Evolutionary conservation across 2,113 vertebrate genomes (phyloP), one percentile per base, ranked within the genome.

Genomic region (Lophius piscatorius): DNA sequence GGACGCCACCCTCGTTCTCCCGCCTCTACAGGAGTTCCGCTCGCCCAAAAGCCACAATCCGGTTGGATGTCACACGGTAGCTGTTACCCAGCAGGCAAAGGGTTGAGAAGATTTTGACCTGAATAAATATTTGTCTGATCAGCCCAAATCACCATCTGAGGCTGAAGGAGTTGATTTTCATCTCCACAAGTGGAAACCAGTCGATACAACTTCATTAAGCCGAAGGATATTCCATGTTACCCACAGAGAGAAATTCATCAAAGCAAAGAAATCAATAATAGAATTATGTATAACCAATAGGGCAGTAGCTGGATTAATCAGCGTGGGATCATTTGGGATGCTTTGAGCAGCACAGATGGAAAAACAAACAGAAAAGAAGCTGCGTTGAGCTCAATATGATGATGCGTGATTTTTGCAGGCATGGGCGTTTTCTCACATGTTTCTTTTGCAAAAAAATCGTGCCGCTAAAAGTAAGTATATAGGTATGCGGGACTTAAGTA

Each of bases 41-140:
- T 34, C 18, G 61, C 46, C n/a, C 39, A 57, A 51, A 67, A 20
- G 34, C 21, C 10, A 10, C 9, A 31, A 41, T 52, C 40, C 14
- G 28, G 58, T 63, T 70, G 52, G 40, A 46, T 36, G 17, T 75
- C 60, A 62, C 28, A 28, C 31, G 8, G 11, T 39, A 26, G 68
- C 41, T 67, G 33, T 51, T 46, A 47, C 55, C 48, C 48, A 68
- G 72, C 58, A 56, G 60, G 72, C 58, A 20, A 56, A 59, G 52
- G 62, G 65, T 78, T 80, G 61, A 71, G 77, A 57, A 70, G 36
- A 81, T 66, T 74, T 44, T 46, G 33, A 76, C 73, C 54, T 74
- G 69, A 83, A 79, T 75, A 74, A 74, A 70, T 6, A 73, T 70
- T 69, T 65, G 48, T 54, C 14, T 47, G 65, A 80, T 81, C 66